phyloP scores from a whole-genome alignment of 2,797 vertebrate species.

The Smutsia temminckii region DNA sequence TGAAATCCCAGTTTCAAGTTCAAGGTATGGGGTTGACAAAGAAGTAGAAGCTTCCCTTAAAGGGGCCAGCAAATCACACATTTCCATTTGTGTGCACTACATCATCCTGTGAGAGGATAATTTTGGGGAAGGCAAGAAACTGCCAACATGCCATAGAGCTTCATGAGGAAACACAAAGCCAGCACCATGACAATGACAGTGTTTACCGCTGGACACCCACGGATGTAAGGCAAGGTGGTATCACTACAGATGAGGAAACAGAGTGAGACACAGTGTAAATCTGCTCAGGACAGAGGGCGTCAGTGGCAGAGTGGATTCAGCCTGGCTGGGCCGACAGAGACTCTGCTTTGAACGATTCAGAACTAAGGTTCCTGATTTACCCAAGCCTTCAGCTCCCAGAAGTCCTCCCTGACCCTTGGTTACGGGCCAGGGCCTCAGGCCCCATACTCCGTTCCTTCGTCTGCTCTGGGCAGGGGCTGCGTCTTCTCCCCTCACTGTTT shows the following conservation, averaged over 20 bases:
- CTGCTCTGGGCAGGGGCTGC: neutral
- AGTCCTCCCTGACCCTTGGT: neutral
- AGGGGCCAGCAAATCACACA: neutral
- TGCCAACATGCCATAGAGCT: neutral
- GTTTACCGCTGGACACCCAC: neutral
- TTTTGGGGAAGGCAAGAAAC: neutral
- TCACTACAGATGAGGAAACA: neutral
- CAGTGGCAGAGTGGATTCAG: neutral
- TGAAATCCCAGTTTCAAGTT: neutral
- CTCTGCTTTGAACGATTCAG: neutral
- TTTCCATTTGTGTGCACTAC: fast-evolving
- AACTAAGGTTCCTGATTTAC: neutral
- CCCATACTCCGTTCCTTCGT: neutral
- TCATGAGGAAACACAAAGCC: fast-evolving
- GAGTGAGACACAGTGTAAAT: no score
- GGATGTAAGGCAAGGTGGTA: no score
- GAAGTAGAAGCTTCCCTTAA: fast-evolving
- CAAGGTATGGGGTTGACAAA: neutral
- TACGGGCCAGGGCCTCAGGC: no score
- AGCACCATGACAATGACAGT: fast-evolving
- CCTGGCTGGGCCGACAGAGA: fast-evolving
- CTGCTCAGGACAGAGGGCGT: neutral
- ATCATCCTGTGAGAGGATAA: neutral
- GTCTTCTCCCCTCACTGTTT: fast-evolving
- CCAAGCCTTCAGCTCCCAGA: neutral